A percentile compares a stretch with the other conserved stretches of the same genome.
Conservation (phyloP, 2,888 invertebrate genomes). For the Ennomos quercinarius region DNA sequence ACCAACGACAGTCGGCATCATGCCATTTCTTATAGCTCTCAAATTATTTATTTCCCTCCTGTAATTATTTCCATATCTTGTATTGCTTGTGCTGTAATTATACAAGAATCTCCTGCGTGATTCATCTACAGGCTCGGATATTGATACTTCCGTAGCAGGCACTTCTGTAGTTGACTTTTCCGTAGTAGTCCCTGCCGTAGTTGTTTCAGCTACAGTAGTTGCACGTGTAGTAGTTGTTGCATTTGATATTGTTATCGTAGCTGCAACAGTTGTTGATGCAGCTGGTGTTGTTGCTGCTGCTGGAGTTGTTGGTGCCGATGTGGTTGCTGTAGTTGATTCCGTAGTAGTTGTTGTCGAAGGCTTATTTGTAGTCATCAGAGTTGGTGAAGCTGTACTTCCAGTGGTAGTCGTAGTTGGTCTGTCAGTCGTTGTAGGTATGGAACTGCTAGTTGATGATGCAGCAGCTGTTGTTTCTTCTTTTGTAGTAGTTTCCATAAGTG, state of each 20-base stretch:
- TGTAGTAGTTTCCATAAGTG: conserved; percentile 37
- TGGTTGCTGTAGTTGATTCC: neutral
- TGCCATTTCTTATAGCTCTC: conserved; percentile 7
- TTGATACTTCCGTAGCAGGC: no score
- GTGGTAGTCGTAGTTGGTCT: conserved; percentile 8
- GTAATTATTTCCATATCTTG: no score
- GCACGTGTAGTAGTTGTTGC: no score
- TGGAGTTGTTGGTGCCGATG: no score
- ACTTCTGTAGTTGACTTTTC: neutral
- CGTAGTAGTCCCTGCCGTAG: neutral
- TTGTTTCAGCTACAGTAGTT: neutral
- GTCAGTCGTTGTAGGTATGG: no score
- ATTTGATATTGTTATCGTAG: no score
- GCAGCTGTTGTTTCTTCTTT: conserved; percentile 5
- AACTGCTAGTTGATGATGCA: neutral
- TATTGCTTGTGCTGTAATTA: no score
- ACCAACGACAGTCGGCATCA: conserved; percentile 71
- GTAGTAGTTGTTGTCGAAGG: neutral
- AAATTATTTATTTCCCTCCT: no score
- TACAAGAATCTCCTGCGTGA: no score
- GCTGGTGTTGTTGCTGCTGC: no score
- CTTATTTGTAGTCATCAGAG: neutral
- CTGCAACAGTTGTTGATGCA: no score
- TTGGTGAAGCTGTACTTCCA: neutral
- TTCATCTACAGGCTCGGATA: no score